Evolutionary conservation across 1,140 invertebrate genomes (phyloP), one percentile per base, ranked within the genome.

Genomic region (Drosophila hydei): DNA sequence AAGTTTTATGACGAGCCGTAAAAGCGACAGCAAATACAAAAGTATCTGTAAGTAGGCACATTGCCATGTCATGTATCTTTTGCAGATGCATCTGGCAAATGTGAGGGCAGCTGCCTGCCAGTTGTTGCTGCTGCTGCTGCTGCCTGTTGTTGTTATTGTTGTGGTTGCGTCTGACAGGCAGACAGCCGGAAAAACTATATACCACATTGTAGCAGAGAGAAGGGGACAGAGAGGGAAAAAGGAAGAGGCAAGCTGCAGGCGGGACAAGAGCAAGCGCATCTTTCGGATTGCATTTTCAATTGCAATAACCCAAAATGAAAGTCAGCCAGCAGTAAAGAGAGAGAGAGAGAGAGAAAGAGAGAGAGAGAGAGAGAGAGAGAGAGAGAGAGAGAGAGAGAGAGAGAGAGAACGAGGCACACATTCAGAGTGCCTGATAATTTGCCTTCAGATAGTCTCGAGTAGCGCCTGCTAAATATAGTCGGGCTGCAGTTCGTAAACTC

Each of bases 61-160:
- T 38, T 14, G 65, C 61, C 70, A 62, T 68, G 25, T 36, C 38
- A 55, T 63, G 68, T 64, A 71, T 71, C 68, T 71, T 11, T 12
- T 45, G 59, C 30, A 48, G 36, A 50, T 75, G 74, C 73, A 85
- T 85, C 77, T 85, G 80, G 73, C 64, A 85, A 87, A 85, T 85
- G 81, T 77, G 73, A 68, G 65, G 74, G 80, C 80, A 85, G 80
- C 80, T 84, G 79, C 70, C 72, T 51, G 68, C 40, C 64, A 67
- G 48, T 30, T 62, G 65, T 30, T 70, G 36, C 45, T 25, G 16
- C 18, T 48, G 21, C 36, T 19, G 19, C 9, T 43, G 12, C 45
- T 33, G 56, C 48, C n/a, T 40, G 18, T n/a, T n/a, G n/a, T n/a
- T 72, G 52, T 18, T 59, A 9, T 63, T 68, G 63, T 65, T 71